These are phyloP conservation scores for Notolepis coatsorum DNA, from an alignment of 2,797 vertebrate genomes.

Conservation along the genomic window DNA sequence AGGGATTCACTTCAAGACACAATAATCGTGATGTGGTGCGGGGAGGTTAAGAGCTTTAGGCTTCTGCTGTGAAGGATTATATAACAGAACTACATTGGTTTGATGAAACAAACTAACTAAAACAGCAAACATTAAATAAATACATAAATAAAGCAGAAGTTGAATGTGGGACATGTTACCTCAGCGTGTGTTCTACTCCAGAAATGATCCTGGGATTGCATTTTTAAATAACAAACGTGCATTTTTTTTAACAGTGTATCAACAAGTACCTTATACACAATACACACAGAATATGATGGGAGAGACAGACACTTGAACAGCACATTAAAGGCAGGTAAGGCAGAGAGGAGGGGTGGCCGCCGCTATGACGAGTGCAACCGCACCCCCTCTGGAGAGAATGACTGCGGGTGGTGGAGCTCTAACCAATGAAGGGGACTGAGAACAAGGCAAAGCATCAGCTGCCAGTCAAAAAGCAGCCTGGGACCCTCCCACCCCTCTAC, in stretches of 20 bases:
- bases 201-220: constrained; percentile 88
- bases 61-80: constrained; percentile 1
- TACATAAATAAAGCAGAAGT: too few species aligned
- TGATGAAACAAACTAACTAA: constrained; percentile 4
- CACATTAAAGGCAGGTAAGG: constrained; percentile 11
- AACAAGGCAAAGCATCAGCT: constrained; percentile 23
- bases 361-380: constrained; percentile 12
- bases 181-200: constrained; percentile 87
- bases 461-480: constrained; percentile 38
- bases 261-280: constrained; percentile 28
- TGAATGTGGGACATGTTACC: constrained; percentile 80
- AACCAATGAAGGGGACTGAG: constrained; percentile 27
- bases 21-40: constrained; percentile 13
- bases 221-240: constrained; percentile 77
- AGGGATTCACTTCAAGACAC: not conserved
- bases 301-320: constrained; percentile 29
- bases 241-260: constrained; percentile 53
- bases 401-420: constrained; percentile 51
- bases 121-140: too few species aligned
- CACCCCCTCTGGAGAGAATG: constrained; percentile 21
- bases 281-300: constrained; percentile 29
- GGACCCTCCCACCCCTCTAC: constrained; percentile 22
- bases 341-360: constrained; percentile 21
- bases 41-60: constrained; percentile 23
- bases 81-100: not conserved